These are phyloP conservation scores for Zosterops japonicus DNA, from an alignment of 2,113 vertebrate genomes.

Conservation along the genomic window DNA sequence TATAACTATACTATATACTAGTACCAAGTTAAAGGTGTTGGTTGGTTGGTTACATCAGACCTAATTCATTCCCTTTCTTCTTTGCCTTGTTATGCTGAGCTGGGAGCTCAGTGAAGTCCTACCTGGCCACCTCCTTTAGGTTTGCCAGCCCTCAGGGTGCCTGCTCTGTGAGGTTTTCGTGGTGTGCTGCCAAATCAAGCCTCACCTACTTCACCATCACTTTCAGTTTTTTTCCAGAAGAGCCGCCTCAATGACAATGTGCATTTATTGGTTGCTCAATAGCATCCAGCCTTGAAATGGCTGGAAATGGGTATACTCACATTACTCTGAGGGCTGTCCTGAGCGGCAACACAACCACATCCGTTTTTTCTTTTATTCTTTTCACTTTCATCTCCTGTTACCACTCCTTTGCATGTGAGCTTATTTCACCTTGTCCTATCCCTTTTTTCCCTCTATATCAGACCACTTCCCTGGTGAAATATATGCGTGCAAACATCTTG, in stretches of 20 bases:
- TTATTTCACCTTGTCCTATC: not conserved
- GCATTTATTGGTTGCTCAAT: not conserved
- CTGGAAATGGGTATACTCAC: not conserved
- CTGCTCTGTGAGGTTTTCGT: not conserved
- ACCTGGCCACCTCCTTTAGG: not conserved
- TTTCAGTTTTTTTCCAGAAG: not conserved
- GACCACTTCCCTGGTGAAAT: not conserved
- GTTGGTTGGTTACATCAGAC: not conserved
- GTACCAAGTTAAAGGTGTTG: not conserved
- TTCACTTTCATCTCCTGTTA: not conserved
- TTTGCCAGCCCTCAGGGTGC: not conserved
- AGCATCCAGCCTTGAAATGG: not conserved
- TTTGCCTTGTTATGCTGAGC: not conserved
- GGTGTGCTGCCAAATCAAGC: not conserved
- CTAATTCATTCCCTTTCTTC: not conserved
- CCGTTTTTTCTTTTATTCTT: not conserved
- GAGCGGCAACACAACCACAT: not conserved
- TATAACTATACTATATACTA: too few species aligned
- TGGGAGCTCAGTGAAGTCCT: not conserved
- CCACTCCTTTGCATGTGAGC: not conserved
- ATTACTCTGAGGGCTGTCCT: not conserved
- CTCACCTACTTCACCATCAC: fast-evolving
- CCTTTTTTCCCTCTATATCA: not conserved
- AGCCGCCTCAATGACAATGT: not conserved
- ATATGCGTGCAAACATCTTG: not conserved